Evolutionary conservation across 2,888 invertebrate species (phyloP), one percentile per base, ranked within the genome.

Genomic region (Octodonta nipae): DNA sequence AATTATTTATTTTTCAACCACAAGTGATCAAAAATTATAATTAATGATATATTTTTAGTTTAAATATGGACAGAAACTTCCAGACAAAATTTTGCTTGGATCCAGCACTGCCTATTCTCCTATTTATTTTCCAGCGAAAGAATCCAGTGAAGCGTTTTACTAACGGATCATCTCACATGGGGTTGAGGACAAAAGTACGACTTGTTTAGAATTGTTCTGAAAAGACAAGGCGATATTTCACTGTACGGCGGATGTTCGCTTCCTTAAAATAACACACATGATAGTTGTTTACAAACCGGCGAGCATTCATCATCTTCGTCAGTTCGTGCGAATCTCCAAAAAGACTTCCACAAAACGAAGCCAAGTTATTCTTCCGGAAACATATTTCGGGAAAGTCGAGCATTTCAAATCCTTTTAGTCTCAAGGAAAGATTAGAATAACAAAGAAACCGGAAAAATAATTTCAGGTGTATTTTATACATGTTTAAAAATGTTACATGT

Each of bases 201-300:
- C 54, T 59, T 58, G 58, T 55, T 55, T 52, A 51, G 56, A 46
- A 58, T 56, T 58, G 57, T 56, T 56, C 51, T 37, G 41, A 45
- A 51, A 43, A 55, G 55, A 55, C 55, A 52, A 55, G 59, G 54
- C 58, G 54, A 61, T 61, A 61, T 60, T 59, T 61, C 60, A 60
- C 55, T 47, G 55, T 51, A 55, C 47, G 52, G 55, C 61, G 61
- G 61, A 61, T 59, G 59, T 58, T 46, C 53, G 58, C 59, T 60
- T 61, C 61, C 60, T 60, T 58, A 56, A 55, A 56, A 59, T 56
- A 55, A 58, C 58, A 60, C 58, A 59, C 56, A 56, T 55, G 55
- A 55, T 51, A 47, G 51, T 52, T 56, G 55, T 56, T 56, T 55
- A 52, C 46, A 40, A 35, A 42, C 50, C 42, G 44, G 44, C 44